These are phyloP conservation scores for Elmis aenea DNA, from an alignment of 2,888 invertebrate species.

Conservation along the genomic window DNA sequence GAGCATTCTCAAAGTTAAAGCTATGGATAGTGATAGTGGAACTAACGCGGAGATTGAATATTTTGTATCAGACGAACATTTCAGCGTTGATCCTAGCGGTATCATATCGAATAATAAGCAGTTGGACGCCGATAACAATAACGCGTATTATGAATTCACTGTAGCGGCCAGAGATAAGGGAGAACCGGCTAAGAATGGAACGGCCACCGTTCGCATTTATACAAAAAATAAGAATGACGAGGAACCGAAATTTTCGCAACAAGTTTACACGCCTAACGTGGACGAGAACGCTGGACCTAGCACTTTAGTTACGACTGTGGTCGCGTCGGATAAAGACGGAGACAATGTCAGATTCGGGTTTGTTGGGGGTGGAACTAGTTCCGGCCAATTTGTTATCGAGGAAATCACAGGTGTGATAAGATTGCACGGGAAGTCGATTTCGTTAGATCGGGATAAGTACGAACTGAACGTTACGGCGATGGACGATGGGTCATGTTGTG, in stretches of 20 bases:
- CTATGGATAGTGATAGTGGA: conserved; percentile 92
- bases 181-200: conserved; percentile 85
- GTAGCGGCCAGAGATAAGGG: conserved; percentile 95
- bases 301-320: conserved; percentile 92
- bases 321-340: conserved; percentile 95
- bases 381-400: conserved; percentile 92
- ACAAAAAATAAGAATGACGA: conserved; percentile 99
- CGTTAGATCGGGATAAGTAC: conserved; percentile 88
- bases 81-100: conserved; percentile 88
- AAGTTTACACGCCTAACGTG: conserved; percentile 93
- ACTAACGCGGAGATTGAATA: conserved; percentile 94
- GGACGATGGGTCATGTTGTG: conserved; percentile 97
- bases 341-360: conserved; percentile 92
- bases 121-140: conserved; percentile 93
- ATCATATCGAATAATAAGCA: conserved; percentile 90
- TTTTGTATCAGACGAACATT: conserved; percentile 87
- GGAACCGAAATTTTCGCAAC: conserved; percentile 93
- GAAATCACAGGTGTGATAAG: conserved; percentile 93
- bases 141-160: conserved; percentile 91
- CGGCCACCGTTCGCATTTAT: conserved; percentile 89
- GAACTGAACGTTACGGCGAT: conserved; percentile 94
- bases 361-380: conserved; percentile 83
- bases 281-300: conserved; percentile 95
- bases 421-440: conserved; percentile 79
- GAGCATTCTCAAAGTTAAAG: conserved; percentile 90